phyloP scores from a whole-genome alignment of 1,140 invertebrate genomes.

The Thaumatotibia leucotreta region DNA sequence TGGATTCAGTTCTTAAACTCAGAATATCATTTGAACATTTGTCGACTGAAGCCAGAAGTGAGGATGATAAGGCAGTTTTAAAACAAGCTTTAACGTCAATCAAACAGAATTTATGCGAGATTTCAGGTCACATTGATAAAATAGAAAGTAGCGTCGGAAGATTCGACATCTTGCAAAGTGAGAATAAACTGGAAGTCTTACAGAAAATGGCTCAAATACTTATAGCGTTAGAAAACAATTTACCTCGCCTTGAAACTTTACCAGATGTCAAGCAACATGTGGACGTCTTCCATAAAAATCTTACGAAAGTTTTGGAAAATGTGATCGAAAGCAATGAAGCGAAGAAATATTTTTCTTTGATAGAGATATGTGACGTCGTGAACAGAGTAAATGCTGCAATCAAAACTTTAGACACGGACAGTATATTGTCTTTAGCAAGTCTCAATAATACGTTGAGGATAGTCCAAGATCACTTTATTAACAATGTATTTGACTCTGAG shows the following conservation, averaged over 20 bases:
- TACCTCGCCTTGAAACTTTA: slow-evolving; percentile 39
- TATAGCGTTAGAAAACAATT: slow-evolving; percentile 64
- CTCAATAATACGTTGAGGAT: slow-evolving; percentile 55
- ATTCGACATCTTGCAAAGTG: slow-evolving; percentile 60
- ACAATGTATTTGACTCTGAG: slow-evolving; percentile 45
- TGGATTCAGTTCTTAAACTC: slow-evolving; percentile 57
- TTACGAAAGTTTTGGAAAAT: slow-evolving; percentile 69
- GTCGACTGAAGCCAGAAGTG: slow-evolving; percentile 38
- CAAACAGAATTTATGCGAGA: slow-evolving; percentile 49
- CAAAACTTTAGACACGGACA: slow-evolving; percentile 43
- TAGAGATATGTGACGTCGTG: slow-evolving; percentile 57
- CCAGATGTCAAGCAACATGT: slow-evolving; percentile 43
- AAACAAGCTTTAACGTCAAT: slow-evolving; percentile 43
- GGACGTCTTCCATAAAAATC: slow-evolving; percentile 54
- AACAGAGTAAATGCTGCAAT: slow-evolving; percentile 50
- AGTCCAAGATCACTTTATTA: slow-evolving; percentile 46
- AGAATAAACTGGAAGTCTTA: slow-evolving; percentile 70
- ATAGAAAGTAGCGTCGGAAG: slow-evolving; percentile 48
- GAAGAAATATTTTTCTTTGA: slow-evolving; percentile 53
- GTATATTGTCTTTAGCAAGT: slow-evolving; percentile 39
- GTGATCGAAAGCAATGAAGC: slow-evolving; percentile 67
- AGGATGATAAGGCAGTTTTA: slow-evolving; percentile 35
- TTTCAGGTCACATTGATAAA: slow-evolving; percentile 44
- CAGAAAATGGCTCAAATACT: slow-evolving; percentile 76
- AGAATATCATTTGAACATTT: slow-evolving; percentile 60